Conservation (phyloP, 2,888 invertebrate genomes). For the Agrilus biguttatus region DNA sequence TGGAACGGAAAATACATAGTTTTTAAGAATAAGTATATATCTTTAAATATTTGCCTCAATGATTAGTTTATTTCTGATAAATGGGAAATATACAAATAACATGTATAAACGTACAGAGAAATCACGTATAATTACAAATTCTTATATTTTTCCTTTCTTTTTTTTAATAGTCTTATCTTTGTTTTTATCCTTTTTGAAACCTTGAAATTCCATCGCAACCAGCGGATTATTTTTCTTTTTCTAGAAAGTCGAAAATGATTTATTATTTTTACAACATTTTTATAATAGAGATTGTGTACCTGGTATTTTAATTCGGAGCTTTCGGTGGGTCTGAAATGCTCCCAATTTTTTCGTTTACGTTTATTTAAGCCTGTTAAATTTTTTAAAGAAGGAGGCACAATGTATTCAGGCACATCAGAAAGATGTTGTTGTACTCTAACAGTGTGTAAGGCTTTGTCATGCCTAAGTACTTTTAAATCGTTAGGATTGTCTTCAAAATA, state of each 20-base stretch:
- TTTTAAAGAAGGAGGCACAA: constrained; percentile 66
- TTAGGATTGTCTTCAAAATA: constrained; percentile 87
- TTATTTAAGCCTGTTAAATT: constrained; percentile 39
- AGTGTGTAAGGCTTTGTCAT: constrained; percentile 76
- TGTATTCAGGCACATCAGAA: constrained; percentile 85
- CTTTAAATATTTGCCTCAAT: too few species aligned
- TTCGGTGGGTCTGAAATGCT: constrained; percentile 15
- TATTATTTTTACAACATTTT: neutral
- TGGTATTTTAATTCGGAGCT: constrained; percentile 17
- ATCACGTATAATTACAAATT: too few species aligned
- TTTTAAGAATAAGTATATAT: too few species aligned
- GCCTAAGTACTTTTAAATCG: constrained; percentile 70
- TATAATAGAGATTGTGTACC: constrained; percentile 9
- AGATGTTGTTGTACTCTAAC: constrained; percentile 74
- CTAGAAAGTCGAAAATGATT: constrained; percentile 29
- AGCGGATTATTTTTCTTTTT: constrained; percentile 53
- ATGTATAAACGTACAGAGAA: too few species aligned
- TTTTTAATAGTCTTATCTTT: constrained; percentile 4
- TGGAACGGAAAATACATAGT: too few species aligned
- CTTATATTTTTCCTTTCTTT: neutral
- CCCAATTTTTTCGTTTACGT: constrained; percentile 14
- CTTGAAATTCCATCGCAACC: constrained; percentile 48
- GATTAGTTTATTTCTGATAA: too few species aligned
- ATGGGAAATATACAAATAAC: too few species aligned
- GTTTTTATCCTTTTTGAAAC: constrained; percentile 34